A percentile compares a stretch with the other conserved stretches of the same genome.
phyloP scores from a whole-genome alignment of 2,888 invertebrate genomes.

The Biston stratarius region DNA sequence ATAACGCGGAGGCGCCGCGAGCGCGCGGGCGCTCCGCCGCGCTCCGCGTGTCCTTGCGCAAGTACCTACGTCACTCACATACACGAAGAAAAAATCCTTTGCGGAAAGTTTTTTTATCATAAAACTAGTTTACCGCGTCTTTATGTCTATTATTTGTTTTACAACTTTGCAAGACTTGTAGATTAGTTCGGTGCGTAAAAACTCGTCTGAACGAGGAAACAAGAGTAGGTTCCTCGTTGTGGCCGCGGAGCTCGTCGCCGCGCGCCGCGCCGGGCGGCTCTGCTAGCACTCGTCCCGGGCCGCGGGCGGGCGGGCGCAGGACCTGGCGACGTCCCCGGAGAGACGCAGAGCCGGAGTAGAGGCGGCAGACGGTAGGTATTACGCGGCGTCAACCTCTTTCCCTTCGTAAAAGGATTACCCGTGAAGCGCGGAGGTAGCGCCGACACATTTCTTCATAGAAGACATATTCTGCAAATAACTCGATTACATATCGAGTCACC shows the following conservation, averaged over 20 bases:
- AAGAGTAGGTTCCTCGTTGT: not conserved
- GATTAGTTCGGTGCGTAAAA: constrained; percentile 3
- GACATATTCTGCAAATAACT: no score
- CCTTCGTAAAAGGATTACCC: no score
- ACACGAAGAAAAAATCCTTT: not conserved
- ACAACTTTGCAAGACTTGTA: constrained; percentile 12
- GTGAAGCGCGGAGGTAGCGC: no score
- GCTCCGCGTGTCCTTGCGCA: not conserved
- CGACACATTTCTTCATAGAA: no score
- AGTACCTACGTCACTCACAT: not conserved
- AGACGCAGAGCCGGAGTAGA: no score
- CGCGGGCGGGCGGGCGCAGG: no score
- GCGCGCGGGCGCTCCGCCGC: constrained; percentile 8
- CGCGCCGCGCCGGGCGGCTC: not conserved
- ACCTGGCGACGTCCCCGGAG: no score
- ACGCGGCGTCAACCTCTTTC: no score
- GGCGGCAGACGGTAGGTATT: no score
- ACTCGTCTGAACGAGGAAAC: not conserved
- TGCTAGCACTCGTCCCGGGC: no score
- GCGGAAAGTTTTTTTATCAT: constrained; percentile 1
- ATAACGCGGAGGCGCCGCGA: no score
- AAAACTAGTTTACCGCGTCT: constrained; percentile 13
- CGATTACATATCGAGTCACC: no score
- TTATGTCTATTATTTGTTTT: constrained; percentile 16
- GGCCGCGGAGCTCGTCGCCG: not conserved